Percentiles rank a stretch among this genome's conserved stretches.
These are phyloP conservation scores for Acrobasis suavella DNA, from an alignment of 2,888 invertebrate species.

Conservation along the genomic window DNA sequence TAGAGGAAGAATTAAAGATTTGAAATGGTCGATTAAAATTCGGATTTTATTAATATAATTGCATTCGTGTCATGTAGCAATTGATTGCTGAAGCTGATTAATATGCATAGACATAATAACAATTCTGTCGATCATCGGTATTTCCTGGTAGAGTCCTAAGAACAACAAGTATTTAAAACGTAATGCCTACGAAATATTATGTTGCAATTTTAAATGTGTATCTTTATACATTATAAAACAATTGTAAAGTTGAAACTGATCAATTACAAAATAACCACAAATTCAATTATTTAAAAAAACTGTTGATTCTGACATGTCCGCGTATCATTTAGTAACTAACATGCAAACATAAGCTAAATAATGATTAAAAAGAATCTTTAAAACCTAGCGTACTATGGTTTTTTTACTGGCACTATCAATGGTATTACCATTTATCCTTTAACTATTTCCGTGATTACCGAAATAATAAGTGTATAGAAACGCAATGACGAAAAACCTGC, in stretches of 20 bases:
- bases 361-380: no score
- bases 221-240: no score
- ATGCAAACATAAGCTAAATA: no score
- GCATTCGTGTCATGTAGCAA: constrained; percentile 43
- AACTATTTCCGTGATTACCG: not conserved
- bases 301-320: no score
- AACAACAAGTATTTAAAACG: not conserved
- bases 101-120: constrained; percentile 19
- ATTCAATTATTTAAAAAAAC: not conserved
- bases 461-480: not conserved
- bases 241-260: no score
- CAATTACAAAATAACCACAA: not conserved
- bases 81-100: constrained; percentile 45
- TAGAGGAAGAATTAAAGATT: constrained; percentile 4
- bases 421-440: not conserved
- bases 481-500: not conserved
- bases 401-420: not conserved
- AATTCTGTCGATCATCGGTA: not conserved
- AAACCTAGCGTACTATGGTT: no score
- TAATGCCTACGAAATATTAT: no score
- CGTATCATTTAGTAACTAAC: no score
- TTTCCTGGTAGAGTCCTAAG: not conserved
- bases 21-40: constrained; percentile 34
- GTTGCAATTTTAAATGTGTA: no score
- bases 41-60: constrained; percentile 30